Base-by-base conservation (phyloP, 2,888 invertebrate species). In the Sesamia inferens region DNA sequence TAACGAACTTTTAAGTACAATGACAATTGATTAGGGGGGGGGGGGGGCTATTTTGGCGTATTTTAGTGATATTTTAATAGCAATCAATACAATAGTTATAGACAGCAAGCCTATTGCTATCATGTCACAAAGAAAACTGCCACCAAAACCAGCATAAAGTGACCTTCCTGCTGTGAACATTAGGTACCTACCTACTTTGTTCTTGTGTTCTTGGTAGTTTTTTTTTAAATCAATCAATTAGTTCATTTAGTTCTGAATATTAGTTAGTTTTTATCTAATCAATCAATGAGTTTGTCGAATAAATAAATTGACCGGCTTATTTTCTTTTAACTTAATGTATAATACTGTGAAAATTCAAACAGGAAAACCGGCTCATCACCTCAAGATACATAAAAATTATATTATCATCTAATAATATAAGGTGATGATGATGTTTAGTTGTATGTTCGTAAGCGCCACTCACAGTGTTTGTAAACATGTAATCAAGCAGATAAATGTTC, bases 381-480 rank as follows among this genome's bases (percentile, higher is more conserved):
- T 42, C 39, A 69, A 42, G 10, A 31, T 31, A 31, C 31, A 31
- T 31, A 31, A 7, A 57, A 48, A n/a, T 11, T 47, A 13, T 31
- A 31, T 31, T 13, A 11, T 14, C 39, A 76, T 57, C 16, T 16
- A 22, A 42, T 31, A 31, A 31, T 31, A 19, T 19, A 22, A 73
- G 13, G 47, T 14, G 55, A 39, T 6, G 24, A 75, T 64, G 22
- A 51, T 73, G 48, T 59, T 39, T 11, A 19, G n/a, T 19, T 55
- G 78, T 55, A 19, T 6, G 59, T n/a, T 69, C n/a, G 59, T 8
- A 5, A 11, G 59, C 19, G 11, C 24, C 14, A 31, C 71, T 24
- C 22, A 16, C 8, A n/a, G n/a, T 75, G 54, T 70, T 78, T 42
- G 54, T 78, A 78, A 75, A 75, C 62, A 75, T 48, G 22, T n/a